These are phyloP conservation scores for Rhopilema esculentum DNA, from an alignment of 30 jellyfish, hydroid and myxozoan species.

Conservation along the genomic window DNA sequence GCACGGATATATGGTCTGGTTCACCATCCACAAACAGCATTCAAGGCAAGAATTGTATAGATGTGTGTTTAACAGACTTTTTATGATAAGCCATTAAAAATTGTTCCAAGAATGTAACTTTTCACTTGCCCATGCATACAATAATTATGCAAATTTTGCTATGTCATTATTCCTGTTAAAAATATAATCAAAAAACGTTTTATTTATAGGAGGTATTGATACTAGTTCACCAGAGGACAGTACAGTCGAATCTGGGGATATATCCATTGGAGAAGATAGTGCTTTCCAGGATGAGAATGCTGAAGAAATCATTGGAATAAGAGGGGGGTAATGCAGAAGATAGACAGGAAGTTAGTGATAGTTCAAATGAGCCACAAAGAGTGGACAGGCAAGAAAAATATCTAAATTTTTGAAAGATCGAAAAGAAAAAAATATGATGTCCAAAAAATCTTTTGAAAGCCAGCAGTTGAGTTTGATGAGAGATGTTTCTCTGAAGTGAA, in stretches of 20 bases:
- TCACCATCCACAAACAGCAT: constrained; percentile 30
- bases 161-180: constrained; percentile 22
- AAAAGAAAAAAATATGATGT: constrained; percentile 21
- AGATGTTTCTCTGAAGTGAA: constrained; percentile 11
- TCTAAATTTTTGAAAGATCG: constrained; percentile 23
- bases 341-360: constrained; percentile 30
- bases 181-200: constrained; percentile 9
- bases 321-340: constrained; percentile 34
- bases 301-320: constrained; percentile 27
- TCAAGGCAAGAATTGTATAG: constrained; percentile 25
- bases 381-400: constrained; percentile 41
- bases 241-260: constrained; percentile 28
- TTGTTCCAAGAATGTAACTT: constrained; percentile 17
- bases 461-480: constrained; percentile 34
- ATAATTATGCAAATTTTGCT: constrained; percentile 7
- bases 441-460: constrained; percentile 28
- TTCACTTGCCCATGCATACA: constrained; percentile 23
- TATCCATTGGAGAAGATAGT: constrained; percentile 28
- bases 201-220: constrained; percentile 34
- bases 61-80: constrained; percentile 6
- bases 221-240: constrained; percentile 38
- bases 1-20: constrained; percentile 44
- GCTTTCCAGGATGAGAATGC: constrained; percentile 29
- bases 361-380: constrained; percentile 17
- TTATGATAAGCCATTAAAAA: constrained; percentile 35